Evolutionary conservation across 2,888 invertebrate genomes (phyloP).

Genomic region (Caenorhabditis drosophilae): DNA sequence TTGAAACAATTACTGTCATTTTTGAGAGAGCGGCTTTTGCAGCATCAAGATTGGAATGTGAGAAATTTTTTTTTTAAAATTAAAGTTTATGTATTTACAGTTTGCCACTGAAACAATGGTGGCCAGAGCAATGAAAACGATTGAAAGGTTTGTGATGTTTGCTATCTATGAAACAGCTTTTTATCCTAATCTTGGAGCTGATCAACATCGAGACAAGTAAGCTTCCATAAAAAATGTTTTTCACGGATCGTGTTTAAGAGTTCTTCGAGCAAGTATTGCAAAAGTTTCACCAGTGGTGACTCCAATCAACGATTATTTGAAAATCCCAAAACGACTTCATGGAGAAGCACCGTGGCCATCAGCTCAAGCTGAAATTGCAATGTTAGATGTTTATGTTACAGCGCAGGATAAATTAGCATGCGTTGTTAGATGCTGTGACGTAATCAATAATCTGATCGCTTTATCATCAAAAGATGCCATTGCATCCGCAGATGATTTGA

Average conservation of each 20-base stretch:
- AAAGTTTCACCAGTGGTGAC: conserved; percentile 8
- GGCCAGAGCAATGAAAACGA: conserved; percentile 78
- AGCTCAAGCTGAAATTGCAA: conserved; percentile 86
- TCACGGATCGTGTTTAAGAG: too few relatives aligned
- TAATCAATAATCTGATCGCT: conserved; percentile 89
- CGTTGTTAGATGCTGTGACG: conserved; percentile 78
- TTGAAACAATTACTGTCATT: conserved; percentile 12
- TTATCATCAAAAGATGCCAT: conserved; percentile 74
- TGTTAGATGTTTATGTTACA: conserved; percentile 84
- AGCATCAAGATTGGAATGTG: conserved; percentile 29
- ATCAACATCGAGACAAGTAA: conserved; percentile 87
- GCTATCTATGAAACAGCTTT: conserved; percentile 86
- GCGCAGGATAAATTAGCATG: conserved; percentile 48
- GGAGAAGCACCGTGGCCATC: conserved; percentile 94
- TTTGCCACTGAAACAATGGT: conserved; percentile 38
- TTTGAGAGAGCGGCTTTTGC: conserved; percentile 15
- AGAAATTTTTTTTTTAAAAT: conserved; percentile 1
- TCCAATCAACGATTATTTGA: conserved; percentile 11
- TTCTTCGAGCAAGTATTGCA: conserved; percentile 17
- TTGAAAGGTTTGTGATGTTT: conserved; percentile 89
- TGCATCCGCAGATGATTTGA: conserved; percentile 88
- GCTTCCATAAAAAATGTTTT: conserved; percentile 65
- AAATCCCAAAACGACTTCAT: conserved; percentile 75
- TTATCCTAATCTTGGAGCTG: conserved; percentile 95
- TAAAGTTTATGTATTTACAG: conserved; percentile 7